A percentile compares a stretch with the other conserved stretches of the same genome.
Conservation (phyloP, 2,797 vertebrate genomes). For the Micrastur ruficollis region DNA sequence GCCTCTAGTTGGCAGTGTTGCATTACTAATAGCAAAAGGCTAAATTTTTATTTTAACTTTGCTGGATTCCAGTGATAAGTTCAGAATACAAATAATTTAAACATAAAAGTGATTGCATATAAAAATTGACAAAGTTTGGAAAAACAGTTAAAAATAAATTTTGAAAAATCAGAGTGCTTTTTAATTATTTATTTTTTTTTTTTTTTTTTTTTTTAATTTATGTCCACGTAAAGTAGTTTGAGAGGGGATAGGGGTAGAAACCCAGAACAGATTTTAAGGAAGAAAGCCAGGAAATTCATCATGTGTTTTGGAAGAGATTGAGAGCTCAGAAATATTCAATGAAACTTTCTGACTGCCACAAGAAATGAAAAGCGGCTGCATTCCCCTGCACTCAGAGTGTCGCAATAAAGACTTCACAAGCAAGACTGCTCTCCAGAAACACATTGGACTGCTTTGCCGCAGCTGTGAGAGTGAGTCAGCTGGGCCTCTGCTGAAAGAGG, state of each 20-base stretch:
- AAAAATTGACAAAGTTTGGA: not conserved
- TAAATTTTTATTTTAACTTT: not conserved
- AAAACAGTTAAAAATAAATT: not conserved
- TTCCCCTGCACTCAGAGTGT: slow-evolving; percentile 22
- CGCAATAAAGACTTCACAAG: slow-evolving; percentile 68
- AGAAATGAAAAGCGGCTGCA: slow-evolving; percentile 68
- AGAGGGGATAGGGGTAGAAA: not conserved
- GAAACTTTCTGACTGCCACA: slow-evolving; percentile 57
- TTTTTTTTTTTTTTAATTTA: not conserved
- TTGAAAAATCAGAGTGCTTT: not conserved
- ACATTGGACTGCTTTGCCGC: slow-evolving; percentile 60
- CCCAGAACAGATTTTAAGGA: slow-evolving; percentile 50
- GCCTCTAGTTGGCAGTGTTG: slow-evolving; percentile 62
- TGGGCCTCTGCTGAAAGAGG: slow-evolving; percentile 39
- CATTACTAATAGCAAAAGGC: not conserved
- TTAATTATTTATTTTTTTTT: not conserved
- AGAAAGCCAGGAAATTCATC: slow-evolving; percentile 60
- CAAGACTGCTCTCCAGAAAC: slow-evolving; percentile 58
- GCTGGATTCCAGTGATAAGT: not conserved
- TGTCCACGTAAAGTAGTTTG: slow-evolving; percentile 1
- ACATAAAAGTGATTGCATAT: not conserved
- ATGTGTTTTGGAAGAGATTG: slow-evolving; percentile 53
- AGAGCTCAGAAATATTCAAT: slow-evolving; percentile 64
- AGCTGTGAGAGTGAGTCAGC: slow-evolving; percentile 63
- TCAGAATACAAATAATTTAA: not conserved